Base-by-base conservation (phyloP, 2,888 invertebrate genomes). In the Scotopteryx bipunctaria region DNA sequence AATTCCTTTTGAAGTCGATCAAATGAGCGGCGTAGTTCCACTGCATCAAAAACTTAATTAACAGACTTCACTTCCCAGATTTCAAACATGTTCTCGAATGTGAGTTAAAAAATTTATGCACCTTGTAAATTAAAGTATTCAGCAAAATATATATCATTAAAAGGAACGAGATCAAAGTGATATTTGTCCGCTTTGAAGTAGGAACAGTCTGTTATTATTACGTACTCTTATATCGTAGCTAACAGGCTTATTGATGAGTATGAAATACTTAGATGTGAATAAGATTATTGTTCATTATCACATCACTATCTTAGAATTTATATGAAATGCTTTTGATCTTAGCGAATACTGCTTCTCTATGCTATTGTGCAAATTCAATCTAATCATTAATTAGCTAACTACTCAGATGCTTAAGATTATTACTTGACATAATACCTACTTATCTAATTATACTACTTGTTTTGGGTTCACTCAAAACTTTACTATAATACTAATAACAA, bases 1-100 rank as follows among this genome's bases (percentile, higher is more conserved):
- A 74, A 77, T 75, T 78, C 75, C 69, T 81, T 83, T 83, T 84
- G 83, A 84, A 78, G 81, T 83, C 77, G 78, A 83, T 82, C 77
- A 83, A 83, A 81, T 83, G 77, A 80, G 78, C 78, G 76, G 59
- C 69, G 67, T 71, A 76, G 63, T 74, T 78, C 72, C 66, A 76
- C 78, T 76, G 76, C 71, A 71, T 78, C 70, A 72, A 75, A 79
- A 76, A 75, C 72, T 76, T 75, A 76, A 74, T 78, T 77, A 79
- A 80, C 77, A 73, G 72, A 78, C 71, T 75, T 59, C 60, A 69
- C 66, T 69, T 69, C 64, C 67, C 65, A 59, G 62, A 66, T 69
- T 70, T 71, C 69, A 77, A 71, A 70, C 69, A 69, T 67, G 63
- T 57, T 48, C 35, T 50, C 49, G 44, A 67, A 63, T 62, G 59